Base-by-base conservation (phyloP, 1,140 invertebrate genomes). In the Philopotamus ludificatus region DNA sequence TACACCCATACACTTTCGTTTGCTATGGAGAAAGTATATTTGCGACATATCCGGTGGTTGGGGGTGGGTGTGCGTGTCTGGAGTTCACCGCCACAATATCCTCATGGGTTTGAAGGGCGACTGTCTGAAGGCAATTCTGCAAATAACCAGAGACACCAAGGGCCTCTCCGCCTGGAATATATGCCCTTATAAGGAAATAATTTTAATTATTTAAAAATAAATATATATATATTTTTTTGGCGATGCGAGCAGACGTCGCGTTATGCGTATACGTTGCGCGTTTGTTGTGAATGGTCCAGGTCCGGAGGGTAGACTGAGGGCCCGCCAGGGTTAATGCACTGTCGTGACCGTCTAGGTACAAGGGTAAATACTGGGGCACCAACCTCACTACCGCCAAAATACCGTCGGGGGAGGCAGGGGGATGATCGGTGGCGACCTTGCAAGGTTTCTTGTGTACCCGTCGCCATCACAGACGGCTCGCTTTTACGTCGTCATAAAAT, bases 61-160 rank as follows among this genome's bases (percentile, higher is more conserved):
- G n/a, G 3, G 55, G 55, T 42, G 28, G 42, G 57, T 47, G 39
- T 47, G 57, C 57, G 57, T 60, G 57, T 60, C 44, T 60, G 42
- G 57, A n/a, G 57, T 60, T 60, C 57, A 60, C 16, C 44, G 57
- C 57, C 57, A 60, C 57, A 60, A 60, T 60, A 60, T 60, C 44
- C 57, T 60, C 57, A 22, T 60, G 42, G 22, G 57, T 20, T 18
- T 60, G 57, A 60, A 60, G 57, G 57, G 57, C 57, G 57, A 60
- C 20, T 39, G 57, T 60, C 57, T 60, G 57, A 60, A 45, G 28
- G 28, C 34, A n/a, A 47, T 42, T 15, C 57, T 47, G 44, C 22
- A 60, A 60, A 60, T 60, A n/a, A n/a, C n/a, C n/a, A n/a, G n/a
- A n/a, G n/a, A n/a, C n/a, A n/a, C n/a, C n/a, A n/a, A n/a, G n/a